Base-by-base conservation (phyloP, 2,888 invertebrate species). In the Pyrgus malvae region DNA sequence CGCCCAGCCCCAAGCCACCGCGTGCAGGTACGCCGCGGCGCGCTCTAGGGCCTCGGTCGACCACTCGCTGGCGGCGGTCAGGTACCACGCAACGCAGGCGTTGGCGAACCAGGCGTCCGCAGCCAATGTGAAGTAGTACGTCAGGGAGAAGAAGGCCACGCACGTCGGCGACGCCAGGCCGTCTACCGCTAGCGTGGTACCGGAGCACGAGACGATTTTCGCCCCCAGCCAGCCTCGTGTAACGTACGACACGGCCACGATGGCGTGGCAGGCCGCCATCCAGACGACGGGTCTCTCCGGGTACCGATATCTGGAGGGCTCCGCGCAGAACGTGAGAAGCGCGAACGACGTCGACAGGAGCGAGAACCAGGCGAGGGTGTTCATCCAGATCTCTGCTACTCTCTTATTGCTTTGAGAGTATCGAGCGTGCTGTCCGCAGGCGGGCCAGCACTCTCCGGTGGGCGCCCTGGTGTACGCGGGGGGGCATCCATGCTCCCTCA, bases 251-350 rank as follows among this genome's bases (percentile, higher is more conserved):
- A 96, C 82, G 0, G 96, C 95, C 19, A 96, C 93, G 48, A 95
- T 91, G 66, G 95, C 94, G 79, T 97, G 96, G 83, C 98, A 98
- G 0, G 96, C 92, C 3, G 97, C 96, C 58, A 98, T 91, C 87
- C 97, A 98, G 55, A 98, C 94, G 31, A 97, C 95, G 0, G 98
- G 98, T 38, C 98, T 91, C 74, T 98, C 98, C 0, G 98, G 98
- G 84, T 98, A 98, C 33, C 96, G 93, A 78, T 98, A 99, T 48
- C 98, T 90, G 29, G 94, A 93, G 23, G 96, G 95, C 72, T 98
- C 98, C 33, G 98, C 95, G 86, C 96, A 93, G 80, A 97, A 98
- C 0, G 98, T 98, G 45, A 96, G 88, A 65, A 96, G 82, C 0
- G 95, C 95, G 78, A 98, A 97, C 0, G 95, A 90, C 0, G 98